These are phyloP conservation scores for Hypsopygia costalis DNA, from an alignment of 2,888 invertebrate genomes.

Conservation along the genomic window DNA sequence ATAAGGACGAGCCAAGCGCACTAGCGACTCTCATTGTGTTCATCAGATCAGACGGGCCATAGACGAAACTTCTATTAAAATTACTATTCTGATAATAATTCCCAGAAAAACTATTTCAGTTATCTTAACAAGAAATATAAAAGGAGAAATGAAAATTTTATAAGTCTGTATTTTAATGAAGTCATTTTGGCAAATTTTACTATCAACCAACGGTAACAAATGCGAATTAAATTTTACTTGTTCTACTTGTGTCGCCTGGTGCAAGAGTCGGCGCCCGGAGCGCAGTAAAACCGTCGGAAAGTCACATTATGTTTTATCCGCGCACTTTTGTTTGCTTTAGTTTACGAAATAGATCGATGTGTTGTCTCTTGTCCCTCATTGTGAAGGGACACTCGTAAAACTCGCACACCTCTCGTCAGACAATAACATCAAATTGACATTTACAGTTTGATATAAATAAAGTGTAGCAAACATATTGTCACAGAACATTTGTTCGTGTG, in stretches of 20 bases:
- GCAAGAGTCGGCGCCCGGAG: too few species aligned
- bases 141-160: neutral
- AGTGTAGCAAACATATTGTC: slow-evolving; percentile 42
- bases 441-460: slow-evolving; percentile 54
- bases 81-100: too few species aligned
- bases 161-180: neutral
- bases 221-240: neutral
- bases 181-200: neutral
- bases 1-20: too few species aligned
- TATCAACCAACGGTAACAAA: neutral
- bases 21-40: too few species aligned
- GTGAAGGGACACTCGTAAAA: slow-evolving; percentile 7
- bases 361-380: neutral
- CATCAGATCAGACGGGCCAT: too few species aligned
- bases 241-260: neutral
- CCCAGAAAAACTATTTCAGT: neutral
- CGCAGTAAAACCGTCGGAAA: slow-evolving; percentile 1
- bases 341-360: neutral
- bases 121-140: neutral
- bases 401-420: slow-evolving; percentile 6
- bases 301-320: too few species aligned
- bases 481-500: slow-evolving; percentile 15
- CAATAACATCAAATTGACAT: slow-evolving; percentile 36
- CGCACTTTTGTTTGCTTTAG: neutral
- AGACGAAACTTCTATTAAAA: too few species aligned